Evolutionary conservation across 1,140 invertebrate species (phyloP).

Genomic region (Neocloeon triangulifer): DNA sequence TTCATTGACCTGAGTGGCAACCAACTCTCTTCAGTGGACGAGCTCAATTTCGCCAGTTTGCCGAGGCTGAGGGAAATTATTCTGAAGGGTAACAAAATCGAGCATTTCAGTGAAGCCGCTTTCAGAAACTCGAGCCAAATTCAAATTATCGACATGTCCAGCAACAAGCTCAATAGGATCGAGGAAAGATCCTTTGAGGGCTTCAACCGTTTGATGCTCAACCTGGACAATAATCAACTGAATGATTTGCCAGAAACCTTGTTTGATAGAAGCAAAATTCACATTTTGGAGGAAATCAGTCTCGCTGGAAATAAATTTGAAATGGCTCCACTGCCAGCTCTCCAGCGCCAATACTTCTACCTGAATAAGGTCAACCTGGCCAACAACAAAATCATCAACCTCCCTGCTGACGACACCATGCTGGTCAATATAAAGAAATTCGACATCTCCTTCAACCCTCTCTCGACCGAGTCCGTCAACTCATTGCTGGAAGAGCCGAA

Average conservation of each 20-base stretch:
- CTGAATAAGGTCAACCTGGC: constrained; percentile 56
- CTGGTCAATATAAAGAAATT: constrained; percentile 70
- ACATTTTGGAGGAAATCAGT: constrained; percentile 61
- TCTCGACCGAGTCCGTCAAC: constrained; percentile 42
- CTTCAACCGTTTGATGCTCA: constrained; percentile 42
- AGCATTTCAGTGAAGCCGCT: constrained; percentile 58
- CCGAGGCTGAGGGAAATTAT: constrained; percentile 40
- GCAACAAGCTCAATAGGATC: constrained; percentile 49
- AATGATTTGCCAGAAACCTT: constrained; percentile 55
- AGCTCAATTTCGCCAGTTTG: constrained; percentile 62
- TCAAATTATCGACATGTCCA: constrained; percentile 49
- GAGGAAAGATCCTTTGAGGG: constrained; percentile 65
- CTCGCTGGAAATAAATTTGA: constrained; percentile 53
- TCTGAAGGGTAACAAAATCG: constrained; percentile 49
- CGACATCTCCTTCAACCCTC: constrained; percentile 66
- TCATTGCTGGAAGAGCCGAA: constrained; percentile 71
- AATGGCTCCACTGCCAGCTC: constrained; percentile 46
- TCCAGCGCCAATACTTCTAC: constrained; percentile 64
- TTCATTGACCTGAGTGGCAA: constrained; percentile 53
- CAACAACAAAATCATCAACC: constrained; percentile 46
- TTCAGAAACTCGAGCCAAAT: constrained; percentile 79
- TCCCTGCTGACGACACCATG: constrained; percentile 61
- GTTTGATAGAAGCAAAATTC: constrained; percentile 53
- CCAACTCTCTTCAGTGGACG: constrained; percentile 47
- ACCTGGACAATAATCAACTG: constrained; percentile 51